Percentiles rank a stretch among this genome's conserved stretches.
Conservation (phyloP, 2,797 vertebrate genomes). For the Acanthornis magna region DNA sequence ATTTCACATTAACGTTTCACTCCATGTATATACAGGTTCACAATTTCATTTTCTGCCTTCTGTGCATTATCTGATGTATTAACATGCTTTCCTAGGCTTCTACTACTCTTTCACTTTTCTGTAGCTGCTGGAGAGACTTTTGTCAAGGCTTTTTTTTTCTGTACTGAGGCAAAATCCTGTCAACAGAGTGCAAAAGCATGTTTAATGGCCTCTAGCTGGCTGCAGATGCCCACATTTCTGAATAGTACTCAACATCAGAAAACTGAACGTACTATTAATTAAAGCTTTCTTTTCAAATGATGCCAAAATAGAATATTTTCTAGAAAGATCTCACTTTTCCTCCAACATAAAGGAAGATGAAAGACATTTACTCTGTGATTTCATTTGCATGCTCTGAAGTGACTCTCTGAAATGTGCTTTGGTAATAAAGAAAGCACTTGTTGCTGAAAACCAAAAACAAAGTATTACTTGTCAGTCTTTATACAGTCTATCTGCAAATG, state of each 20-base stretch:
- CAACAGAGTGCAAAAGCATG: constrained; percentile 53
- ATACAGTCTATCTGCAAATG: background rate
- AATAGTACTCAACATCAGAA: constrained; percentile 67
- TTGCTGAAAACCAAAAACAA: constrained; percentile 32
- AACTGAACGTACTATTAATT: constrained; percentile 61
- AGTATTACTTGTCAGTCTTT: constrained; percentile 26
- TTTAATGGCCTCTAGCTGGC: constrained; percentile 63
- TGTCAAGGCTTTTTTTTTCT: constrained; percentile 43
- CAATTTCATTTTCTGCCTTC: background rate
- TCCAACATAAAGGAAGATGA: constrained; percentile 39
- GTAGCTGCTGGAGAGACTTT: constrained; percentile 56
- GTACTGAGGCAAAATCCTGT: constrained; percentile 51
- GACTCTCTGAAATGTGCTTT: constrained; percentile 39
- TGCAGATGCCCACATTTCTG: constrained; percentile 59
- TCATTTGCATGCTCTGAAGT: constrained; percentile 57
- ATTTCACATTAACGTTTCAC: background rate
- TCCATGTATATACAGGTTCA: background rate
- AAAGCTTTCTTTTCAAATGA: constrained; percentile 52
- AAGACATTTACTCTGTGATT: constrained; percentile 48
- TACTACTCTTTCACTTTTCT: constrained; percentile 18
- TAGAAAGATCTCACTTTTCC: constrained; percentile 23
- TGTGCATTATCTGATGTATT: constrained; percentile 9
- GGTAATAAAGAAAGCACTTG: constrained; percentile 42
- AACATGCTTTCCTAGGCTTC: constrained; percentile 49
- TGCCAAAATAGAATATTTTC: constrained; percentile 57